Conservation (phyloP, 92 coral and sea anemone species). For the Nematostella vectensis region DNA sequence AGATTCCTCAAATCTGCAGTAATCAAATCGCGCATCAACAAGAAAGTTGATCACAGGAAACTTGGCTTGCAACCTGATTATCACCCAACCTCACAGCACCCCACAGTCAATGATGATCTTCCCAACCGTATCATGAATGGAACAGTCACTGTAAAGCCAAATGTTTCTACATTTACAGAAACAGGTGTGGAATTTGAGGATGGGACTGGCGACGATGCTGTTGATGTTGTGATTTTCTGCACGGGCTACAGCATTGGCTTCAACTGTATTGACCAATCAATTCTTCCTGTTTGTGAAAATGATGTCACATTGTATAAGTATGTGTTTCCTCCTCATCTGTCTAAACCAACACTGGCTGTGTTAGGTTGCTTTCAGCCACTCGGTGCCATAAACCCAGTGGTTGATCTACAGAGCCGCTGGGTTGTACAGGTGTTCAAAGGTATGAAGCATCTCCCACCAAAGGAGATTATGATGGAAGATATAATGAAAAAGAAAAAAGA, state of each 20-base stretch:
- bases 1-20: neutral
- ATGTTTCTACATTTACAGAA: conserved; percentile 56
- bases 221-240: conserved; percentile 83
- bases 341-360: conserved; percentile 70
- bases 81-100: conserved; percentile 50
- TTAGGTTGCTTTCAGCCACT: conserved; percentile 77
- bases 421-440: conserved; percentile 66
- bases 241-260: conserved; percentile 87
- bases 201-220: conserved; percentile 32
- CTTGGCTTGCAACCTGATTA: conserved; percentile 62
- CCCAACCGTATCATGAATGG: conserved; percentile 75
- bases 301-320: conserved; percentile 83
- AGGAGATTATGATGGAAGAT: conserved; percentile 52
- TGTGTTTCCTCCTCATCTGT: conserved; percentile 72
- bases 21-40: conserved; percentile 8
- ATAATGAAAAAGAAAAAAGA: conserved; percentile 38
- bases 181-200: conserved; percentile 81
- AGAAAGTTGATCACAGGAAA: conserved; percentile 51
- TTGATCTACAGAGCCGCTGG: conserved; percentile 87
- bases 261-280: conserved; percentile 56
- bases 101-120: conserved; percentile 79
- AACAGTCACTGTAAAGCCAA: conserved; percentile 62
- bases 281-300: conserved; percentile 48
- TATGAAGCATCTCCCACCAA: conserved; percentile 35
- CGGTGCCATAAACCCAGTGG: conserved; percentile 78